Base-by-base conservation (phyloP, 1,140 invertebrate genomes). In the Drosophila rufa region DNA sequence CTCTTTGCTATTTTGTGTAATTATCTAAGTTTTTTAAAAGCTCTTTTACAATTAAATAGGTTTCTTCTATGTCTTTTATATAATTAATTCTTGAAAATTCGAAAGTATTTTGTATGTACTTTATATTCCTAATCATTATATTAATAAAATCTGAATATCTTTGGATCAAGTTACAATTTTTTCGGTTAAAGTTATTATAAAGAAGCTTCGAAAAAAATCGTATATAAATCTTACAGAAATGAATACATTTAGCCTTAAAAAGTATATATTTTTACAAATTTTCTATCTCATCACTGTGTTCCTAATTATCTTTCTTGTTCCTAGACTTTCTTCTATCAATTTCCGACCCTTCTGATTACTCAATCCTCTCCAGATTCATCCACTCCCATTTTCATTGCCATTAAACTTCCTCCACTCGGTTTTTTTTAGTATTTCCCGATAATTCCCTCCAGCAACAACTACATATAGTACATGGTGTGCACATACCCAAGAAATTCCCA, bases 401-500 rank as follows among this genome's bases (percentile, higher is more conserved):
- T 73, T 73, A 27, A 73, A 71, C 66, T 14, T 19, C 17, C 19
- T 27, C 51, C 66, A 30, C 27, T 45, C 15, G 8, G 9, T 0
- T 33, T 33, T 17, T 51, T 17, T 51, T 19, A 36, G 46, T 12
- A 50, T 64, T 75, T 75, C 69, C 71, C 40, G 48, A 62, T 55
- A 75, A 75, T 55, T 62, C 27, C 56, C 19, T 33, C 11, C 4
- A 11, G 47, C 33, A 48, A 50, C 17, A 36, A 36, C 33, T 5
- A 55, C 19, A 38, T 38, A 15, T 8, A n/a, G 51, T 55, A 66
- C 33, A 45, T 58, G 71, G 4, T 48, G 58, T 65, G 30, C 55
- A 51, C 40, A 64, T 50, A 67, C 14, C 42, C 25, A 12, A 58
- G 71, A 58, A 68, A 58, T 75, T 58, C 67, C 27, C 47, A 73